These are phyloP conservation scores for Tangara arthus DNA, from an alignment of 2,797 vertebrate genomes.

Conservation along the genomic window DNA sequence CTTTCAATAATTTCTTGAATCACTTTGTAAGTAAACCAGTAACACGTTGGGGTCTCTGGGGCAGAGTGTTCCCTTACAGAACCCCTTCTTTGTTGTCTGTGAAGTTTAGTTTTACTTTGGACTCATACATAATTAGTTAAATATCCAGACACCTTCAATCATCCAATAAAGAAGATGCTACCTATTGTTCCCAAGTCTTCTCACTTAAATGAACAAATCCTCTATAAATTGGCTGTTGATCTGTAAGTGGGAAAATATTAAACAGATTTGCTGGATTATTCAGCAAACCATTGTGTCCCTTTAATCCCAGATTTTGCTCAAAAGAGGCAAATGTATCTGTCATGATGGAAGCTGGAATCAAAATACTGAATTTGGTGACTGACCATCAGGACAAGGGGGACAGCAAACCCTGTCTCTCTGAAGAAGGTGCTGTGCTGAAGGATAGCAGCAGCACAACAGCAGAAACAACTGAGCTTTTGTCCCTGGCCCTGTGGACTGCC, in stretches of 20 bases:
- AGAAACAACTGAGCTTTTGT: background rate
- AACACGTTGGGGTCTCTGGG: rapidly evolving
- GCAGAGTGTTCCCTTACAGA: background rate
- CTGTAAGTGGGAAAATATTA: background rate
- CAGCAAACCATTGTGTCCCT: background rate
- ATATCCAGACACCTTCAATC: background rate
- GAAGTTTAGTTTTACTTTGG: background rate
- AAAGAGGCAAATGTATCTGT: background rate
- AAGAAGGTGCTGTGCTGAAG: background rate
- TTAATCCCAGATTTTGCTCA: background rate
- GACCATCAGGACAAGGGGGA: background rate
- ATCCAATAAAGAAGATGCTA: background rate
- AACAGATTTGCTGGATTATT: slow-evolving; percentile 41
- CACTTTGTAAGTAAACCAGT: background rate
- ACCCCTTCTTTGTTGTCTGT: background rate
- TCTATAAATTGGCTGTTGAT: background rate
- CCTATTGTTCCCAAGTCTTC: background rate
- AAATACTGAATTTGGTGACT: background rate
- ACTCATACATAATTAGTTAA: background rate
- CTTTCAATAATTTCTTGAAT: background rate
- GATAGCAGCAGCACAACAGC: background rate
- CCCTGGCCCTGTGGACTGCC: background rate
- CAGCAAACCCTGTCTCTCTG: background rate
- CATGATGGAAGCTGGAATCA: background rate
- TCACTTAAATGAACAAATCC: background rate